A percentile compares a stretch with the other conserved stretches of the same genome.
These are phyloP conservation scores for Poeciliopsis presidionis DNA, from an alignment of 2,797 vertebrate genomes.

Conservation along the genomic window DNA sequence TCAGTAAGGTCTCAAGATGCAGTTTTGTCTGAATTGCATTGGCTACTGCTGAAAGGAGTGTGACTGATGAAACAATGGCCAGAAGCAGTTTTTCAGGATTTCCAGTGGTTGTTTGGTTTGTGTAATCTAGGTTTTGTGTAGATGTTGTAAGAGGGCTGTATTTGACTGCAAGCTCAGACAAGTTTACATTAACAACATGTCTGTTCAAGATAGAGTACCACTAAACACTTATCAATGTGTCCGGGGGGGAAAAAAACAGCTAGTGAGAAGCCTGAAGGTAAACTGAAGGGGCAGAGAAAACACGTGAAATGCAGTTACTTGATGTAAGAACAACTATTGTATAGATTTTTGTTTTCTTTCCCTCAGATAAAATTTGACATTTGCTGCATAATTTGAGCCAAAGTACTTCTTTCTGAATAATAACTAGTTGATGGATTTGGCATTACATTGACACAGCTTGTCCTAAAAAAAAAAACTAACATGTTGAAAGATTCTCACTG, in stretches of 20 bases:
- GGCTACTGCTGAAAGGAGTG: neutral
- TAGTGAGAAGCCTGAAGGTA: neutral
- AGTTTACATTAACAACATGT: conserved; percentile 3
- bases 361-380: neutral
- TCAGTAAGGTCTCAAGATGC: neutral
- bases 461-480: conserved; percentile 14
- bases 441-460: conserved; percentile 10
- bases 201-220: neutral
- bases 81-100: neutral
- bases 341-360: neutral
- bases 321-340: neutral
- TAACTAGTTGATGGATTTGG: neutral
- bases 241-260: too few species aligned
- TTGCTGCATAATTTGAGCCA: neutral
- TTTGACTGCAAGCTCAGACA: conserved; percentile 10
- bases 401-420: neutral
- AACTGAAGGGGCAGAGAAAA: neutral
- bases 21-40: neutral
- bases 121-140: conserved; percentile 2
- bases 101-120: neutral
- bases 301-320: neutral
- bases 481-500: conserved; percentile 7
- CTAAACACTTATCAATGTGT: neutral
- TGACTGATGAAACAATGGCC: neutral
- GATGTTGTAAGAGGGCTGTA: conserved; percentile 11